A percentile compares a stretch with the other conserved stretches of the same genome.
Conservation (phyloP, 2,888 invertebrate genomes). For the Sphaerophoria taeniata region DNA sequence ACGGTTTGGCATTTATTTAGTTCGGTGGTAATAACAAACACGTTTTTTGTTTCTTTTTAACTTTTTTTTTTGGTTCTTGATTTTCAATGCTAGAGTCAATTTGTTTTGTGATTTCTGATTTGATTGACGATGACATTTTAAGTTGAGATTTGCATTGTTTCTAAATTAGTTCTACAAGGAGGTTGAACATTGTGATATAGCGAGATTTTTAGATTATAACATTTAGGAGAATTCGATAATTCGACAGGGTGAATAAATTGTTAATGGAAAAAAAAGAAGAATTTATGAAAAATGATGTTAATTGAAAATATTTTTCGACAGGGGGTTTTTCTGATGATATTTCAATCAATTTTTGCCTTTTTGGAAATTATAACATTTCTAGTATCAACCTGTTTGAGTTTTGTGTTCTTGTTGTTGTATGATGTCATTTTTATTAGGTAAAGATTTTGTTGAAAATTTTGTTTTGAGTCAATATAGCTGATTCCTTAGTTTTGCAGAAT, state of each 20-base stretch:
- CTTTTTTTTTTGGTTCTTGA: slow-evolving; percentile 10
- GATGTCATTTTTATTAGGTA: no score
- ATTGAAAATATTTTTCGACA: no score
- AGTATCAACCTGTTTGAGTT: no score
- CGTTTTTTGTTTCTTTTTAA: slow-evolving; percentile 33
- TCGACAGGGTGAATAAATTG: neutral
- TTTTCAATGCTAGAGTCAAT: slow-evolving; percentile 35
- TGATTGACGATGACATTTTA: slow-evolving; percentile 74
- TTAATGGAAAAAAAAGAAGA: no score
- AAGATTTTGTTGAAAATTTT: no score
- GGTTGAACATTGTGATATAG: slow-evolving; percentile 20
- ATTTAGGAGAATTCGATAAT: neutral
- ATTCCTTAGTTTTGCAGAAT: no score
- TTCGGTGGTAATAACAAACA: slow-evolving; percentile 62
- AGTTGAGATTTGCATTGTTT: slow-evolving; percentile 71
- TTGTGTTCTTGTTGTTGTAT: no score
- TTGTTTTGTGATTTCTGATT: slow-evolving; percentile 51
- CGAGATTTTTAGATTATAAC: slow-evolving; percentile 17
- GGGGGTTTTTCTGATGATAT: no score
- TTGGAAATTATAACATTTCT: no score
- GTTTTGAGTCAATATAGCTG: no score
- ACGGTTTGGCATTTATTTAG: slow-evolving; percentile 70
- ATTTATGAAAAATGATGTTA: no score
- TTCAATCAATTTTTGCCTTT: no score
- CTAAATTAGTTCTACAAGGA: slow-evolving; percentile 63